Evolutionary conservation across 2,888 invertebrate genomes (phyloP).

Genomic region (Rhabditoides inermis): DNA sequence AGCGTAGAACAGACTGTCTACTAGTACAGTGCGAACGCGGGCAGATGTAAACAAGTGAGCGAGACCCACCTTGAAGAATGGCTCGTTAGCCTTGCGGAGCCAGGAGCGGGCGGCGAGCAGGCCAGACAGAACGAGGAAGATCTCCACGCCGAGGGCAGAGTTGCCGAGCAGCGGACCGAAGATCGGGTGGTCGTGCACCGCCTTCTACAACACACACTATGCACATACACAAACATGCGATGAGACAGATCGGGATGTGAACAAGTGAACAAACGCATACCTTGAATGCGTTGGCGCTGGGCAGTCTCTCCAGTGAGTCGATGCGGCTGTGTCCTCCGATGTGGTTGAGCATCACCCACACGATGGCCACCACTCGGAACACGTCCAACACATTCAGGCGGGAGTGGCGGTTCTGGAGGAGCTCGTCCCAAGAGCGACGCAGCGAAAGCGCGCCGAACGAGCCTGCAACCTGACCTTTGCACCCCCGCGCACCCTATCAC

Average conservation of each 20-base stretch:
- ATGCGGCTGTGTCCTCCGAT: constrained; percentile 45
- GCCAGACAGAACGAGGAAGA: constrained; percentile 46
- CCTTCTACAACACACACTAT: constrained; percentile 13
- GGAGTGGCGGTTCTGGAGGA: constrained; percentile 22
- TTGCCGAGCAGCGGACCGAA: constrained; percentile 49
- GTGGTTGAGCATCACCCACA: constrained; percentile 50
- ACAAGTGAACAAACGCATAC: constrained; percentile 1
- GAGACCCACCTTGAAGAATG: too few relatives aligned
- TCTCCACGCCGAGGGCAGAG: constrained; percentile 48
- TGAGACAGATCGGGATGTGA: background rate
- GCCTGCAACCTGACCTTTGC: too few relatives aligned
- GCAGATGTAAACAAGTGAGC: too few relatives aligned
- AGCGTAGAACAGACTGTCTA: too few relatives aligned
- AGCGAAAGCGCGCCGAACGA: too few relatives aligned
- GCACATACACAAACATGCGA: background rate
- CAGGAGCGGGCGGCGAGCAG: constrained; percentile 45
- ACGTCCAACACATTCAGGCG: constrained; percentile 32
- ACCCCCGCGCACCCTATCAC: too few relatives aligned
- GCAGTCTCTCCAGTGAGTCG: constrained; percentile 41
- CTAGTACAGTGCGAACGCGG: too few relatives aligned
- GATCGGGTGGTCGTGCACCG: constrained; percentile 43
- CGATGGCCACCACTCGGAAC: constrained; percentile 45
- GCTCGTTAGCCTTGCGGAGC: constrained; percentile 23
- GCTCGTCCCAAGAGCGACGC: constrained; percentile 22
- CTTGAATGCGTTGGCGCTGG: constrained; percentile 42